Conservation (phyloP, 2,888 invertebrate genomes). For the Aethes cnicana region DNA sequence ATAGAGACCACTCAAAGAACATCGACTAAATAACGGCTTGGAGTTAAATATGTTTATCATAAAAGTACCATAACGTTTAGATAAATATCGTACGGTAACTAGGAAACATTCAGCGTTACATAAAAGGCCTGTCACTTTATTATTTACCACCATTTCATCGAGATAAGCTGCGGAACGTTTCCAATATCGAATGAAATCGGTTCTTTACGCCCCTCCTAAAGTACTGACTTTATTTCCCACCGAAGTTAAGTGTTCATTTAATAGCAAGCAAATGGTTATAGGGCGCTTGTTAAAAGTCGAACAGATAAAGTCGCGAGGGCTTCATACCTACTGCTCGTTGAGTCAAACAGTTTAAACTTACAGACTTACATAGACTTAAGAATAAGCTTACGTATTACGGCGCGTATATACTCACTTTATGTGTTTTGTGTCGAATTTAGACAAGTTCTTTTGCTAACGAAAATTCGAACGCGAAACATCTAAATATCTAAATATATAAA, state of each 20-base stretch:
- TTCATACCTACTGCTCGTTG: background rate
- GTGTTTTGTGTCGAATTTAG: no score
- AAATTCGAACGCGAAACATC: no score
- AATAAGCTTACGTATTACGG: no score
- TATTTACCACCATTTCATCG: conserved; percentile 10
- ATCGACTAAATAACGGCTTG: no score
- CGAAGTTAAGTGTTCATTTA: background rate
- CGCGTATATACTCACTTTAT: no score
- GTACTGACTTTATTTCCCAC: background rate
- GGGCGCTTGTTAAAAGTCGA: background rate
- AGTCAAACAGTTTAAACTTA: no score
- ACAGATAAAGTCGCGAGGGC: background rate
- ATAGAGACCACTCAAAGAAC: no score
- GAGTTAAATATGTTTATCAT: background rate
- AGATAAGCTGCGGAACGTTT: conserved; percentile 2
- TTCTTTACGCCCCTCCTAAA: background rate
- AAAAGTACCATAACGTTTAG: background rate
- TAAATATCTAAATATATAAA: no score
- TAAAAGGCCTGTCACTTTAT: conserved; percentile 6
- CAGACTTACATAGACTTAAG: no score
- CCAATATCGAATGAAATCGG: conserved; percentile 11
- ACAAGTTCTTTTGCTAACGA: no score
- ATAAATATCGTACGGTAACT: conserved; percentile 4
- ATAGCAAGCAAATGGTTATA: background rate
- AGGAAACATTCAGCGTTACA: background rate